These are phyloP conservation scores for Drosophila pallidifrons DNA, from an alignment of 1,140 invertebrate species.

Conservation along the genomic window DNA sequence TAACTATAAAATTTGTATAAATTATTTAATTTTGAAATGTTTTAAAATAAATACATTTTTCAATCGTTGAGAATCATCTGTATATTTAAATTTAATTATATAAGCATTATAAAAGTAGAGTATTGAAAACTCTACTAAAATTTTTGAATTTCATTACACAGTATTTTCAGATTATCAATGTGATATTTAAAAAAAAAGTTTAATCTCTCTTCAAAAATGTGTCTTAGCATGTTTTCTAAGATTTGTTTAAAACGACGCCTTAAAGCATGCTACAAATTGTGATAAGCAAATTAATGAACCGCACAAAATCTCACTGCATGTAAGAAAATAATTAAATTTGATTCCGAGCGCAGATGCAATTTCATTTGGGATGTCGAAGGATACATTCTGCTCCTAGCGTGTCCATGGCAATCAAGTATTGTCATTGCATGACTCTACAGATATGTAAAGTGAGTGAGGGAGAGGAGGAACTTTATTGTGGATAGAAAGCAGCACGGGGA, in stretches of 20 bases:
- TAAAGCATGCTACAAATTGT: constrained; percentile 64
- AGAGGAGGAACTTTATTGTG: not conserved
- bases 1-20: too few relatives aligned
- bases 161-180: not conserved
- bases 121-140: too few relatives aligned
- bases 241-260: constrained; percentile 50
- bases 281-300: constrained; percentile 33
- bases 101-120: too few relatives aligned
- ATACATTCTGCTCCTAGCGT: constrained; percentile 41
- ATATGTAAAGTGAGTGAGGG: constrained; percentile 16
- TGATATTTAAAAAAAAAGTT: not conserved
- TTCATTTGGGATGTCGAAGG: constrained; percentile 14
- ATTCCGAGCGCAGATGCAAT: constrained; percentile 51
- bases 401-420: constrained; percentile 73
- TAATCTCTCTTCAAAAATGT: not conserved
- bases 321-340: constrained; percentile 80
- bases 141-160: too few relatives aligned
- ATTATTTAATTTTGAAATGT: too few relatives aligned
- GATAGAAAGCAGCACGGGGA: not conserved
- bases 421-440: constrained; percentile 75
- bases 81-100: too few relatives aligned
- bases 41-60: too few relatives aligned
- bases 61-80: too few relatives aligned
- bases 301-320: constrained; percentile 71
- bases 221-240: not conserved